These are phyloP conservation scores for Priocnemis perturbator DNA, from an alignment of 2,888 invertebrate species.

Conservation along the genomic window DNA sequence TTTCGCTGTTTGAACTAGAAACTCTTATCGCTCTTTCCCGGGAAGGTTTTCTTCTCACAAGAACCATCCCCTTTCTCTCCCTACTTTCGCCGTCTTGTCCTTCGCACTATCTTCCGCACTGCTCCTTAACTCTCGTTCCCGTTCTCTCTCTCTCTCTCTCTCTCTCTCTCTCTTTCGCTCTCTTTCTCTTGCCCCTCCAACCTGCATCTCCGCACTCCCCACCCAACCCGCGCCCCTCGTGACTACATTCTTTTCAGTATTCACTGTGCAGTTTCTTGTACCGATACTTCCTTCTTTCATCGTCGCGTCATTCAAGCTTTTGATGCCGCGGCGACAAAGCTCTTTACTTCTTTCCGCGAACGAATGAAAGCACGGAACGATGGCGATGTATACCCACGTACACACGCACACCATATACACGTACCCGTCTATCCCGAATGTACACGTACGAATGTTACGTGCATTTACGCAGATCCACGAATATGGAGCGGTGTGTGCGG, in stretches of 20 bases:
- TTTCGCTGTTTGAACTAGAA: conserved; percentile 41
- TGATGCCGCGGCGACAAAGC: conserved; percentile 67
- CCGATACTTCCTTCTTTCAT: conserved; percentile 69
- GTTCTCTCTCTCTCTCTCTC: conserved; percentile 35
- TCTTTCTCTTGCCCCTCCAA: conserved; percentile 29
- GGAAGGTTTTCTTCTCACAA: conserved; percentile 25
- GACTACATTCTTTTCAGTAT: conserved; percentile 66
- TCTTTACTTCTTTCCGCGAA: conserved; percentile 63
- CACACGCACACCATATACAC: not conserved
- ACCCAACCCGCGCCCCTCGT: conserved; percentile 38
- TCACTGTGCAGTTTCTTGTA: conserved; percentile 67
- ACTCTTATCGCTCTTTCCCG: conserved; percentile 55
- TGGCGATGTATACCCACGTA: conserved; percentile 53
- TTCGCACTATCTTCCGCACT: conserved; percentile 46
- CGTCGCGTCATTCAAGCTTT: conserved; percentile 69
- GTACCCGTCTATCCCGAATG: not conserved
- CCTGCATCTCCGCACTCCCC: conserved; percentile 6
- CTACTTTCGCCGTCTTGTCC: conserved; percentile 40
- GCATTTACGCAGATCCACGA: not conserved
- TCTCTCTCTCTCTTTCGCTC: conserved; percentile 47
- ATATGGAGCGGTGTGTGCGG: not conserved
- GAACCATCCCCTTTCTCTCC: conserved; percentile 19
- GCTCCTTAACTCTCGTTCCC: conserved; percentile 27
- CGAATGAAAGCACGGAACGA: conserved; percentile 65
- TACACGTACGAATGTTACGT: conserved; percentile 1